phyloP scores from a whole-genome alignment of 1,140 invertebrate genomes.

The Pristionchus pacificus region DNA sequence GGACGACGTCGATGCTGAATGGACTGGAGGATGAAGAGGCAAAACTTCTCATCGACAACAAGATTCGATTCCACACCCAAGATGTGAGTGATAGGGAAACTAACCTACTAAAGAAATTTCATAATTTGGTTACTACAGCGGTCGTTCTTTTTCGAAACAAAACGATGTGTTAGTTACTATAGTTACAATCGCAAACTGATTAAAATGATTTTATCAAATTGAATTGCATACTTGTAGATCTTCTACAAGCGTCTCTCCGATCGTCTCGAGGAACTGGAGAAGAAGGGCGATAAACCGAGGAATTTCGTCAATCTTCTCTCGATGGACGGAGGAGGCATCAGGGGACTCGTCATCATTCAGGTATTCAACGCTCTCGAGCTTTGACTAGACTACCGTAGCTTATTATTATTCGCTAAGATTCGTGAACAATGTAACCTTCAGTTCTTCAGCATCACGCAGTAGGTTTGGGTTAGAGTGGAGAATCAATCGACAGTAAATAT shows the following conservation, averaged over 20 bases:
- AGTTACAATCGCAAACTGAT: too few relatives aligned
- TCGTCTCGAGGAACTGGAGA: constrained; percentile 26
- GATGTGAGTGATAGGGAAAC: background rate
- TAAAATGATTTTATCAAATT: too few relatives aligned
- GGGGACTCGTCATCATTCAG: constrained; percentile 53
- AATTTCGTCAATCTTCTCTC: constrained; percentile 49
- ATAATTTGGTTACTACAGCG: too few relatives aligned
- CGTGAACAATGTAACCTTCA: too few relatives aligned
- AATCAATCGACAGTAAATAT: too few relatives aligned
- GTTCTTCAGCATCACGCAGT: too few relatives aligned
- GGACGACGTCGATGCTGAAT: background rate
- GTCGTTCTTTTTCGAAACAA: too few relatives aligned
- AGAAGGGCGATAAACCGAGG: constrained; percentile 20
- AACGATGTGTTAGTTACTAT: too few relatives aligned
- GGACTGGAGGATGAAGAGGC: constrained; percentile 34
- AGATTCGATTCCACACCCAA: background rate
- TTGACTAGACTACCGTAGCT: background rate
- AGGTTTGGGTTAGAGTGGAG: too few relatives aligned
- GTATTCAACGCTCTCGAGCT: constrained; percentile 22
- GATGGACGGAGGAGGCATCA: constrained; percentile 53
- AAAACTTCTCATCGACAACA: constrained; percentile 16
- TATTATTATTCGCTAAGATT: too few relatives aligned
- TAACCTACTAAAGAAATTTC: too few relatives aligned
- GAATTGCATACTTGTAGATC: constrained; percentile 33
- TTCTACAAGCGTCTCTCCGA: constrained; percentile 50